phyloP scores from a whole-genome alignment of 2,888 invertebrate genomes.

The Carabus problematicus region DNA sequence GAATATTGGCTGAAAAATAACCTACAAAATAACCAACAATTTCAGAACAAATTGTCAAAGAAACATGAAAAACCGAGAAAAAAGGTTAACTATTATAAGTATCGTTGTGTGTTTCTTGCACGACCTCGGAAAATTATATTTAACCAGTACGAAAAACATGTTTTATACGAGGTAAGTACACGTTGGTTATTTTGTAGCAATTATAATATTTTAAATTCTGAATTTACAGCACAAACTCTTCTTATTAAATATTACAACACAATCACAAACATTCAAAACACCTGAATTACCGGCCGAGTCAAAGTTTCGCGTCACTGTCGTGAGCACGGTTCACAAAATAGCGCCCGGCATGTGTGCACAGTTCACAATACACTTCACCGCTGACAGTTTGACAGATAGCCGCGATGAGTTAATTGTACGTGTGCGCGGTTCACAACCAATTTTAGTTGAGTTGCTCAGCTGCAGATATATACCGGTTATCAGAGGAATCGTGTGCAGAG shows the following conservation, averaged over 20 bases:
- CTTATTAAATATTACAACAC: slow-evolving; percentile 52
- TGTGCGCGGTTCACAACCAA: slow-evolving; percentile 52
- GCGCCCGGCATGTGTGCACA: slow-evolving; percentile 58
- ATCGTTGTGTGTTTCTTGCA: slow-evolving; percentile 49
- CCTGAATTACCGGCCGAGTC: slow-evolving; percentile 49
- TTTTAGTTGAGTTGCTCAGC: slow-evolving; percentile 52
- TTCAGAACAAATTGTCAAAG: slow-evolving; percentile 18
- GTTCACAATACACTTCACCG: slow-evolving; percentile 54
- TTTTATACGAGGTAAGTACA: slow-evolving; percentile 53
- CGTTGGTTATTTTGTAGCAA: no score
- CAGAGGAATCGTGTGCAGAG: slow-evolving; percentile 50
- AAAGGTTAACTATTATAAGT: slow-evolving; percentile 41
- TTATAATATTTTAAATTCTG: no score
- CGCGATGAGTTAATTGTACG: slow-evolving; percentile 53
- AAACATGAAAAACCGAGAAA: slow-evolving; percentile 21
- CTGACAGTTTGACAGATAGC: slow-evolving; percentile 52
- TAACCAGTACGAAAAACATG: slow-evolving; percentile 54
- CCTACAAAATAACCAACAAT: slow-evolving; percentile 26
- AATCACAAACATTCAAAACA: slow-evolving; percentile 52
- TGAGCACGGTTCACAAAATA: slow-evolving; percentile 48
- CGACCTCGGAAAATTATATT: slow-evolving; percentile 53
- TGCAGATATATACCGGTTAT: slow-evolving; percentile 56
- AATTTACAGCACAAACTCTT: slow-evolving; percentile 44
- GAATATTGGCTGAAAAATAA: not conserved
- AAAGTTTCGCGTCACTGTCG: slow-evolving; percentile 51